phyloP scores from a whole-genome alignment of 1,140 invertebrate genomes.

The Aphaenogaster ashmeadi region DNA sequence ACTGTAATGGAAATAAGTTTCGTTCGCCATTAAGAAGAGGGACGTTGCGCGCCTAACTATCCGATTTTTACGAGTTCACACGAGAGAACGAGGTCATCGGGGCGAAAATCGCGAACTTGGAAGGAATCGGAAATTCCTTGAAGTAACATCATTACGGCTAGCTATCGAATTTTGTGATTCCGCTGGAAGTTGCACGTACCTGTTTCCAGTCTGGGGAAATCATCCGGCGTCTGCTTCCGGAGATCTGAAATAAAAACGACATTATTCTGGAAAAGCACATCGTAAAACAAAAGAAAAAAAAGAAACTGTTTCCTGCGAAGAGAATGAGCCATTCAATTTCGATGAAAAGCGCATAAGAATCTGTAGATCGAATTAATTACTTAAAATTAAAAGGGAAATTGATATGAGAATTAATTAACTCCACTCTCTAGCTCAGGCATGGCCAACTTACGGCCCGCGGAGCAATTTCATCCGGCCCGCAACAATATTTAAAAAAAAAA shows the following conservation, averaged over 20 bases:
- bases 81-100: constrained; percentile 26
- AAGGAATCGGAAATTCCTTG: constrained; percentile 40
- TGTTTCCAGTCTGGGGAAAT: constrained; percentile 85
- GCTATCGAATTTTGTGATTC: not conserved
- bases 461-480: too few species aligned
- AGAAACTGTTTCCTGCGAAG: not conserved
- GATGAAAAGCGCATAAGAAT: constrained; percentile 3
- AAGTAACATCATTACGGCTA: constrained; percentile 15
- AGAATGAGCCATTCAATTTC: not conserved
- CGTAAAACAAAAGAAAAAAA: not conserved
- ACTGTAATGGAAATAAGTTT: constrained; percentile 62
- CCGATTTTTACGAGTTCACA: constrained; percentile 64
- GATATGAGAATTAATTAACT: not conserved
- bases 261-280: not conserved
- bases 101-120: constrained; percentile 40
- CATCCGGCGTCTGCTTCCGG: constrained; percentile 84
- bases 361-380: not conserved
- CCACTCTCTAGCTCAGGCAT: not conserved
- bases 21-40: constrained; percentile 61
- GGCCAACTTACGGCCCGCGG: too few species aligned
- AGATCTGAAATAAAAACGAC: constrained; percentile 83
- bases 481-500: too few species aligned
- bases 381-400: not conserved
- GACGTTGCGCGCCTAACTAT: constrained; percentile 65
- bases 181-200: constrained; percentile 78